A percentile compares a stretch with the other conserved stretches of the same genome.
Evolutionary conservation across 2,888 invertebrate genomes (phyloP).

Genomic region (Rutpela maculata): DNA sequence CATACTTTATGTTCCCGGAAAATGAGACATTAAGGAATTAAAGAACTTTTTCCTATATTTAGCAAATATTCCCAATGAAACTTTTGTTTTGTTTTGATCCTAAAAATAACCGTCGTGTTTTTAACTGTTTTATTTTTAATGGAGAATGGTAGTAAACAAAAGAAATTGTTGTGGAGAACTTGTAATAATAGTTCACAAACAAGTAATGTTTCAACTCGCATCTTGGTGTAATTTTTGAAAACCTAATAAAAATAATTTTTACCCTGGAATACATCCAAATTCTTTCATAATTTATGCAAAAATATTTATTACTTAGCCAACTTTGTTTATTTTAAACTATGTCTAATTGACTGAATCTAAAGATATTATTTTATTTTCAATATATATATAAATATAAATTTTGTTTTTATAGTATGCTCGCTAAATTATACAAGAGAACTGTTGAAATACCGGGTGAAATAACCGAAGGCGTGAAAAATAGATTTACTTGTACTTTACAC

Average conservation of each 20-base stretch:
- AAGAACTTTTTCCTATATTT: background rate
- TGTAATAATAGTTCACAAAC: background rate
- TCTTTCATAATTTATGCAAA: background rate
- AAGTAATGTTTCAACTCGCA: background rate
- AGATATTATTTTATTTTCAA: background rate
- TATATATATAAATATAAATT: background rate
- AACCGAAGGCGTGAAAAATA: background rate
- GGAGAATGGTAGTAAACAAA: background rate
- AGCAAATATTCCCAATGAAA: background rate
- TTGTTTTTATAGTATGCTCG: background rate
- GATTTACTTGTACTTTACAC: too few species aligned
- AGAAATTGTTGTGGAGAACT: background rate
- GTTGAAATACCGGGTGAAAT: background rate
- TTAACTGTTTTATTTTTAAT: background rate
- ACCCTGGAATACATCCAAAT: background rate
- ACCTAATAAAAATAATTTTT: background rate
- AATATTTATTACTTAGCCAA: slow-evolving; percentile 7
- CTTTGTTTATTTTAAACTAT: slow-evolving; percentile 6
- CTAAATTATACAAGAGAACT: background rate
- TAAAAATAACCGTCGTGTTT: background rate
- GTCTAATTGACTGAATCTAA: background rate
- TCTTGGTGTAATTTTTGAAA: background rate
- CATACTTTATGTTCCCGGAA: too few species aligned
- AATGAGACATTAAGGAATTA: background rate
- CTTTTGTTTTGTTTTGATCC: background rate